phyloP scores from a whole-genome alignment of 2,888 invertebrate species.

The Operophtera brumata region DNA sequence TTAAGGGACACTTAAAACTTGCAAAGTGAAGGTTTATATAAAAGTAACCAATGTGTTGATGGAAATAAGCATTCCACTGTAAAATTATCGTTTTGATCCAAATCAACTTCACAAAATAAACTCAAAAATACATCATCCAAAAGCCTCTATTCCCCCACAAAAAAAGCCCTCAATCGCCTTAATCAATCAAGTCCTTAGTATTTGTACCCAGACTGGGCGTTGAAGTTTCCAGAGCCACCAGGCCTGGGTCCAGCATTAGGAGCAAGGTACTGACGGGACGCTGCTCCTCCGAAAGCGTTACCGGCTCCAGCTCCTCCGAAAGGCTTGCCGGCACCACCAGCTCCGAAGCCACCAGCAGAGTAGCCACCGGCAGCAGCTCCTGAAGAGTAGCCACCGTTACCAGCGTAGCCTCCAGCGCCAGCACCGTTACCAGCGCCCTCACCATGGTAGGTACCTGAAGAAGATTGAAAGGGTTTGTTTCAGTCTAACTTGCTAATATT shows the following conservation, averaged over 20 bases:
- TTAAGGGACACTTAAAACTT: no score
- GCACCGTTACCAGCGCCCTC: constrained; percentile 58
- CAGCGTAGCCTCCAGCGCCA: constrained; percentile 36
- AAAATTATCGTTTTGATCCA: not conserved
- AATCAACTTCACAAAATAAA: not conserved
- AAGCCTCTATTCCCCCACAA: constrained; percentile 7
- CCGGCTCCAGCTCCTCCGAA: constrained; percentile 31
- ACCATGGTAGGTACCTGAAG: constrained; percentile 70
- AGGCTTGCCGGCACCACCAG: constrained; percentile 10
- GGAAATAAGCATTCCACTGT: not conserved
- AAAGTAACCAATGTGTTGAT: no score
- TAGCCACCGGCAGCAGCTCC: constrained; percentile 31
- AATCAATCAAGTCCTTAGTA: constrained; percentile 48
- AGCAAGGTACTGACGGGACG: constrained; percentile 70
- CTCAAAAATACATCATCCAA: constrained; percentile 18
- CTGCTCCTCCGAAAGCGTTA: constrained; percentile 50
- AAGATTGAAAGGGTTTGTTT: not conserved
- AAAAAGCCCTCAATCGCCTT: constrained; percentile 39
- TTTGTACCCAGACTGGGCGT: constrained; percentile 69
- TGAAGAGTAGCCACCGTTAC: constrained; percentile 11
- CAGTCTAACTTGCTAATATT: no score
- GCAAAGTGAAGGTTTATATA: no score
- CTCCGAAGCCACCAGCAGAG: constrained; percentile 25
- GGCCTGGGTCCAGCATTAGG: constrained; percentile 65
- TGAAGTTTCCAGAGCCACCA: constrained; percentile 71